These are phyloP conservation scores for Drosophila erecta DNA, from an alignment of 1,140 invertebrate species.

Conservation along the genomic window DNA sequence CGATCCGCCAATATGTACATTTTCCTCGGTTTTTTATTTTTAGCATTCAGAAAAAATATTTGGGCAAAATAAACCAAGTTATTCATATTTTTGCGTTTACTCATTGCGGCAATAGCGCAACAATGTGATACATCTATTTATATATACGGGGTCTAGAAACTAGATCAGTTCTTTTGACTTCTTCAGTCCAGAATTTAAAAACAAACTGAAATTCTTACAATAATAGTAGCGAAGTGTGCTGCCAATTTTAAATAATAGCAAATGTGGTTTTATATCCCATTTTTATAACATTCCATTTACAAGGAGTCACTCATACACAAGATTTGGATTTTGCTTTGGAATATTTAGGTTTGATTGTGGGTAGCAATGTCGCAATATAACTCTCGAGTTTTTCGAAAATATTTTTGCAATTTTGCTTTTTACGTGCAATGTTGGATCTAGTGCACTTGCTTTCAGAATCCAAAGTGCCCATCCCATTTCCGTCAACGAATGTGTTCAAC, in stretches of 20 bases:
- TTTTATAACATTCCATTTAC: neutral
- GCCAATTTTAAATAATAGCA: neutral
- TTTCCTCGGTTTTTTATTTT: slow-evolving; percentile 66
- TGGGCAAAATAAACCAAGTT: slow-evolving; percentile 63
- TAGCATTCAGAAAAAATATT: slow-evolving; percentile 39
- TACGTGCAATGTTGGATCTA: slow-evolving; percentile 11
- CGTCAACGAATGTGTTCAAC: slow-evolving; percentile 21
- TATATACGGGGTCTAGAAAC: neutral
- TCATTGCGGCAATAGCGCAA: slow-evolving; percentile 44
- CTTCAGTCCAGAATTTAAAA: neutral
- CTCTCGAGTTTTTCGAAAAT: neutral
- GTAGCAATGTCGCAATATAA: slow-evolving; percentile 5
- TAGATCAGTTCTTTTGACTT: neutral
- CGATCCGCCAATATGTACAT: slow-evolving; percentile 59
- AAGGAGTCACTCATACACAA: neutral
- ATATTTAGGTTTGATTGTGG: slow-evolving; percentile 7
- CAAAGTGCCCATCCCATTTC: slow-evolving; percentile 7
- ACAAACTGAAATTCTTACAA: too few species aligned
- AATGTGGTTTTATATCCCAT: neutral
- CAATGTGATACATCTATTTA: slow-evolving; percentile 57
- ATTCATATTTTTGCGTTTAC: slow-evolving; percentile 67
- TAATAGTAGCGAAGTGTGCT: neutral
- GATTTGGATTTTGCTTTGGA: neutral
- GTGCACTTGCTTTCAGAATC: slow-evolving; percentile 16
- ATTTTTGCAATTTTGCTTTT: slow-evolving; percentile 7